phyloP scores from a whole-genome alignment of 1,140 invertebrate genomes.

The Zaprionus lachaisei region DNA sequence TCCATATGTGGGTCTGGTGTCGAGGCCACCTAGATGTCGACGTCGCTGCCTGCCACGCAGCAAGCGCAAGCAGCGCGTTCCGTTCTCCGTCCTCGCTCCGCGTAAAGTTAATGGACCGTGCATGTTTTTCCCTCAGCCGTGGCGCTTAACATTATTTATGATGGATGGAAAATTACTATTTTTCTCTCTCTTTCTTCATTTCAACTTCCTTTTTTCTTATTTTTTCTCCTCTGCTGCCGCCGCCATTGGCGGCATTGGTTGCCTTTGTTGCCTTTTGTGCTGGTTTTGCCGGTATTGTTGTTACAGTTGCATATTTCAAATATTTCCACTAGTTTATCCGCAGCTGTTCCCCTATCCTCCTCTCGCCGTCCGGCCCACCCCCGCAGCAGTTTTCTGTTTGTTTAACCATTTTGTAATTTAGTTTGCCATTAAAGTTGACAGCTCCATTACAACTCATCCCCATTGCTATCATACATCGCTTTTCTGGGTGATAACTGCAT shows the following conservation, averaged over 20 bases:
- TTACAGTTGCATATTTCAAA: slow-evolving; percentile 68
- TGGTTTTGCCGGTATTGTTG: slow-evolving; percentile 47
- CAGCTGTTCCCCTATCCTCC: background rate
- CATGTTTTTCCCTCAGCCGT: slow-evolving; percentile 84
- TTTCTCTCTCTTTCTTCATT: slow-evolving; percentile 39
- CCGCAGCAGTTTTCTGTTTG: slow-evolving; percentile 16
- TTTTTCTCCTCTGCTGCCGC: slow-evolving; percentile 6
- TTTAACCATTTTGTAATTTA: slow-evolving; percentile 41
- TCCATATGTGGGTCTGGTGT: slow-evolving; percentile 39
- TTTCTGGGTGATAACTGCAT: slow-evolving; percentile 10
- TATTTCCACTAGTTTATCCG: slow-evolving; percentile 54
- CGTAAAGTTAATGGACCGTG: slow-evolving; percentile 82
- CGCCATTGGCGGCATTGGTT: slow-evolving; percentile 48
- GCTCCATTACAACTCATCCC: slow-evolving; percentile 14
- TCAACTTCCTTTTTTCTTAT: slow-evolving; percentile 61
- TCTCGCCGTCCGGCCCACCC: background rate
- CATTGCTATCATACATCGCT: slow-evolving; percentile 18
- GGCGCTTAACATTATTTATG: slow-evolving; percentile 84
- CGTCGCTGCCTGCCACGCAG: slow-evolving; percentile 30
- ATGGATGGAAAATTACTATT: slow-evolving; percentile 79
- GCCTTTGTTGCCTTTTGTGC: slow-evolving; percentile 26
- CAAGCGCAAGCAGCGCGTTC: slow-evolving; percentile 34
- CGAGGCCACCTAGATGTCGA: slow-evolving; percentile 45
- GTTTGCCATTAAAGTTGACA: slow-evolving; percentile 42
- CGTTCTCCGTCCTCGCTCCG: slow-evolving; percentile 43